Evolutionary conservation across 2,113 vertebrate genomes (phyloP).

Genomic region (Mustela nigripes): DNA sequence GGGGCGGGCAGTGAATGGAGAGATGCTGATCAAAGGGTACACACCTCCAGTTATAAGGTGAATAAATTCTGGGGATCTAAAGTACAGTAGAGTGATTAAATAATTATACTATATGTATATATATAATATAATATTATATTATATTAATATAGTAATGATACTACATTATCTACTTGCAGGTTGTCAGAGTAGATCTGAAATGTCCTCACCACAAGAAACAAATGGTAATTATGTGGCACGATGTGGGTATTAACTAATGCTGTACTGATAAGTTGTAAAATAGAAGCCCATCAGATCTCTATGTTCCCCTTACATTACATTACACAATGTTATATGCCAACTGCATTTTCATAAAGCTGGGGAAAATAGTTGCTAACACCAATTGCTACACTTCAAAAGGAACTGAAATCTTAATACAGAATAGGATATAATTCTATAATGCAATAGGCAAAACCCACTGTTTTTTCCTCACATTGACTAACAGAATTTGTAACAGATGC

Average conservation of each 20-base stretch:
- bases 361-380: not conserved
- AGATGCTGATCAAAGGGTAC: not conserved
- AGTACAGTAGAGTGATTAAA: not conserved
- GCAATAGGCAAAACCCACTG: not conserved
- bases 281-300: not conserved
- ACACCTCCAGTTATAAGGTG: not conserved
- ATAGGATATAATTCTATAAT: not conserved
- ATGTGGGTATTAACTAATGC: not conserved
- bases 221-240: not conserved
- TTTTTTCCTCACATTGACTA: not conserved
- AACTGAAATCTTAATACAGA: not conserved
- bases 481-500: not conserved
- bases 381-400: not conserved
- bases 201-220: not conserved
- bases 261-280: not conserved
- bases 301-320: not conserved
- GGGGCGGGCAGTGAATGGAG: too few species aligned
- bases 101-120: not conserved
- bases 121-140: too few species aligned
- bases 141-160: not conserved
- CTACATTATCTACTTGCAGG: not conserved
- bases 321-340: not conserved
- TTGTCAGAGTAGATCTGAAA: not conserved
- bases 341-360: not conserved
- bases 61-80: not conserved